phyloP scores from a whole-genome alignment of 2,888 invertebrate species.

The Corythucha ciliata region DNA sequence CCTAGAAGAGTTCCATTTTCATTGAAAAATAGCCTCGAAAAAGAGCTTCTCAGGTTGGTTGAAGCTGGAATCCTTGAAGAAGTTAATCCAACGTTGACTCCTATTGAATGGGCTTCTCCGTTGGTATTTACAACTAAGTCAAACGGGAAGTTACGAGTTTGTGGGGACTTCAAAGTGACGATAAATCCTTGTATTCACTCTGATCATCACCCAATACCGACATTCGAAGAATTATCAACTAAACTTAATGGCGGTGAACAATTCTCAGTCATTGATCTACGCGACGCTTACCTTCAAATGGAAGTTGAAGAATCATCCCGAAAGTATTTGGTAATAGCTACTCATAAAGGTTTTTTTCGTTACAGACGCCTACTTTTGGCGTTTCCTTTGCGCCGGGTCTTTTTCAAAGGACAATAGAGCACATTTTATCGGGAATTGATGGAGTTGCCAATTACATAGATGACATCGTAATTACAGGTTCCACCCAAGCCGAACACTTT shows the following conservation, averaged over 20 bases:
- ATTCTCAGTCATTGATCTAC: slow-evolving; percentile 1
- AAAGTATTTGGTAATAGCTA: slow-evolving; percentile 17
- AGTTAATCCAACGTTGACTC: slow-evolving; percentile 1
- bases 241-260: slow-evolving; percentile 3
- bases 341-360: background rate
- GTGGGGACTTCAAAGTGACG: slow-evolving; percentile 8
- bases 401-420: background rate
- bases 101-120: slow-evolving; percentile 12
- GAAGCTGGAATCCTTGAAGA: slow-evolving; percentile 7
- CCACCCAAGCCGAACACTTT: background rate
- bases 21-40: slow-evolving; percentile 1
- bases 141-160: background rate
- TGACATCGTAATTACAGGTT: slow-evolving; percentile 3
- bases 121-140: slow-evolving; percentile 6
- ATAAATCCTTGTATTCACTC: background rate
- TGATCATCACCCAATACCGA: too few species aligned
- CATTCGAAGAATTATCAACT: slow-evolving; percentile 4
- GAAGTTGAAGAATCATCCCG: background rate
- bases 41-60: background rate
- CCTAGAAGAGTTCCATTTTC: slow-evolving; percentile 8
- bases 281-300: slow-evolving; percentile 9
- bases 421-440: background rate
- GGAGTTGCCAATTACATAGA: background rate
- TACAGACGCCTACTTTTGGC: background rate
- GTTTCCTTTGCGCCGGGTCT: slow-evolving; percentile 1